These are phyloP conservation scores for Pseudobourletiella spinata DNA, from an alignment of 1,140 invertebrate genomes.

Conservation along the genomic window DNA sequence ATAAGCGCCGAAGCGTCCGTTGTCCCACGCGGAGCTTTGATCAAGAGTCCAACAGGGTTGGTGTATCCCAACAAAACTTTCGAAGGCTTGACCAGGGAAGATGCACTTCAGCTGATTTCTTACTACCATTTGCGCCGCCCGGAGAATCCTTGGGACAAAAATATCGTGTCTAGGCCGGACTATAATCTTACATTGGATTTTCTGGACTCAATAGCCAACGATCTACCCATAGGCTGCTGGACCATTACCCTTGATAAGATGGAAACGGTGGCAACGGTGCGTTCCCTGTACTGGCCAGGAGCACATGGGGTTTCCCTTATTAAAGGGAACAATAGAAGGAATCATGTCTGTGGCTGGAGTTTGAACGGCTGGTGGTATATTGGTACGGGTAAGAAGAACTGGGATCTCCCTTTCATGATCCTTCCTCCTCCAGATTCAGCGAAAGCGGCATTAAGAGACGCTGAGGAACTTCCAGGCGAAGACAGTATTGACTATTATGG, in stretches of 20 bases:
- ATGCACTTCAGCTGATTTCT: constrained; percentile 53
- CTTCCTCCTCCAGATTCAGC: neutral
- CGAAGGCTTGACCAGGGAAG: constrained; percentile 41
- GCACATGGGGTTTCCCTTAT: constrained; percentile 46
- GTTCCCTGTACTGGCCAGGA: constrained; percentile 63
- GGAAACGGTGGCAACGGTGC: constrained; percentile 50
- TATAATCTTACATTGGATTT: constrained; percentile 71
- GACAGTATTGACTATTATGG: too few relatives aligned
- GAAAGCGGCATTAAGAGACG: too few relatives aligned
- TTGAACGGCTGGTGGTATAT: constrained; percentile 61
- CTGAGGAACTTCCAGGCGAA: too few relatives aligned
- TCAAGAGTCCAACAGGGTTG: constrained; percentile 54
- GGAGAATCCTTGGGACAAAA: constrained; percentile 58
- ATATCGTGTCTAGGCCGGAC: constrained; percentile 52
- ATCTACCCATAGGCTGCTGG: constrained; percentile 57
- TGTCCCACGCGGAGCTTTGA: constrained; percentile 59
- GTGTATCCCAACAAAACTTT: constrained; percentile 58
- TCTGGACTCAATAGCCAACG: constrained; percentile 58
- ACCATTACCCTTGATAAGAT: constrained; percentile 50
- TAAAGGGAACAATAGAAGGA: constrained; percentile 38
- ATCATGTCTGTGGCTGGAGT: constrained; percentile 55
- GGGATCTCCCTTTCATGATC: constrained; percentile 43
- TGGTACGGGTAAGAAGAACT: constrained; percentile 60
- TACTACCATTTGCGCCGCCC: constrained; percentile 58
- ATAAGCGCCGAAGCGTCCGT: constrained; percentile 59